Base-by-base conservation (phyloP, 64 coral and sea anemone species). In the Platygyra sinensis region DNA sequence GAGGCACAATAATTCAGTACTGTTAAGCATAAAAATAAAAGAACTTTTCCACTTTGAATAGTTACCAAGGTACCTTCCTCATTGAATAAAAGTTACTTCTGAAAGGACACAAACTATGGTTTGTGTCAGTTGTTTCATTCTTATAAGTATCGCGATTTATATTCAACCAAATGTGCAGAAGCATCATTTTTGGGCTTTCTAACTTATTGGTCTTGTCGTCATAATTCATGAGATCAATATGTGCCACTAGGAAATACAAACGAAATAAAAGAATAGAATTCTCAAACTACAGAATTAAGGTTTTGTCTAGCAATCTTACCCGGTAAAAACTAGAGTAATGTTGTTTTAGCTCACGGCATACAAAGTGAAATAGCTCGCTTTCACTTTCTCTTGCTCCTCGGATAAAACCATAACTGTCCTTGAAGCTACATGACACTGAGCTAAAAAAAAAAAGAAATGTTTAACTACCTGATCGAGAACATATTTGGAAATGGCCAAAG, bases 331-430 rank as follows among this genome's bases (percentile, higher is more conserved):
- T 94, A 14, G 91, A 96, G 57, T 96, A 96, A 72, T 96, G 91
- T 39, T 94, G 91, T 3, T 92, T 96, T 25, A 96, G 77, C 67
- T 96, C 95, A 32, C 95, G 60, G 64, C 95, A 96, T 51, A 94
- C 76, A 73, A 80, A 96, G 30, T 96, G 95, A 55, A 96, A 96
- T 11, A 96, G 65, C 46, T 93, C 95, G 62, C 95, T 96, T 71
- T 96, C 95, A 84, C 95, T 96, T 13, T 96, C 95, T 73, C 95
- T 71, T 59, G 83, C 80, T 29, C 95, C 95, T 60, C 76, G 91
- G 80, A 96, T 87, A 64, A 96, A 96, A 3, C 95, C 95, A 91
- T 94, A 96, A 52, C 87, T 89, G 87, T 96, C 95, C 38, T 78
- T 94, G 77, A 96, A 96, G 39, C 75, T 94, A 71, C 86, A 62